These are phyloP conservation scores for Julus scandinavius DNA, from an alignment of 2,888 invertebrate species.

Conservation along the genomic window DNA sequence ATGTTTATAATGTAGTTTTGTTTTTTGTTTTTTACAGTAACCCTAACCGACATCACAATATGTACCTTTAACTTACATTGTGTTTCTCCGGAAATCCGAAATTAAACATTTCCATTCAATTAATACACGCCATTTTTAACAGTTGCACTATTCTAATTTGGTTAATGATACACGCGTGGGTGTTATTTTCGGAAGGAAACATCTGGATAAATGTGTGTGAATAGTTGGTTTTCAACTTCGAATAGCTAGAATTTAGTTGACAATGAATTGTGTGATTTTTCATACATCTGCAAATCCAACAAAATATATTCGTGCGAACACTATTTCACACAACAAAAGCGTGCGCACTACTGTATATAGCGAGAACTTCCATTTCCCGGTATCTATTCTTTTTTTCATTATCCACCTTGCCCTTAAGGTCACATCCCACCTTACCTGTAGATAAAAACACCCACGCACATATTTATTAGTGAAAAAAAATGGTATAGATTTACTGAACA, in stretches of 20 bases:
- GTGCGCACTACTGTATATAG: background rate
- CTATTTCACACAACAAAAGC: constrained; percentile 10
- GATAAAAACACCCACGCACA: constrained; percentile 28
- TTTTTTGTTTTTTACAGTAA: too few species aligned
- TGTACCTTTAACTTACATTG: background rate
- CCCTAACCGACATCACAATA: too few species aligned
- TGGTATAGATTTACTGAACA: constrained; percentile 12
- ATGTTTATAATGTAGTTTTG: too few species aligned
- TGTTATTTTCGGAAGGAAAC: constrained; percentile 33
- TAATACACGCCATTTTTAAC: background rate
- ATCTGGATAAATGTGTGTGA: background rate
- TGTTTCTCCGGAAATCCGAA: background rate
- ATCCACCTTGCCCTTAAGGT: constrained; percentile 48
- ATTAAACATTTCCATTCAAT: too few species aligned
- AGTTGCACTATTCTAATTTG: background rate
- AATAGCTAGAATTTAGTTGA: constrained; percentile 9
- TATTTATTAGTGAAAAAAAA: constrained; percentile 26
- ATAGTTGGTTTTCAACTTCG: background rate
- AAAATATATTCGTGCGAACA: background rate
- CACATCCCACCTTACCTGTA: constrained; percentile 37
- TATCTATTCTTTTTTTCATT: background rate
- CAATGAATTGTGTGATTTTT: constrained; percentile 14
- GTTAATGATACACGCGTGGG: constrained; percentile 16
- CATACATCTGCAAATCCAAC: constrained; percentile 33
- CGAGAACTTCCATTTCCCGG: constrained; percentile 33